Evolutionary conservation across 2,113 vertebrate genomes (phyloP).

Genomic region (Rhagologus leucostigma): DNA sequence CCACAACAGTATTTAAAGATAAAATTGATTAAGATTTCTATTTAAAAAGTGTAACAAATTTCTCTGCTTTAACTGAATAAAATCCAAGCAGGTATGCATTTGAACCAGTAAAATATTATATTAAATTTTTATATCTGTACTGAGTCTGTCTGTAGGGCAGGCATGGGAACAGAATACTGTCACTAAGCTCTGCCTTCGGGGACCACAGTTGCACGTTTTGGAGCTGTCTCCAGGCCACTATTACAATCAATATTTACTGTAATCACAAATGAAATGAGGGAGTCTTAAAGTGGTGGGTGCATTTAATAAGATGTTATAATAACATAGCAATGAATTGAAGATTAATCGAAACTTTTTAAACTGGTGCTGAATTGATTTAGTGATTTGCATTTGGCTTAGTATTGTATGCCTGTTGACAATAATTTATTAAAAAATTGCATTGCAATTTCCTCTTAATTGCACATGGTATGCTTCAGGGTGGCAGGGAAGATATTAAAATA

Average conservation of each 20-base stretch:
- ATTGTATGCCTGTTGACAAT: neutral
- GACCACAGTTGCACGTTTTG: neutral
- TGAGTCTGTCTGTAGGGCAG: neutral
- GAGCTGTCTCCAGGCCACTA: neutral
- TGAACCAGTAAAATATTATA: neutral
- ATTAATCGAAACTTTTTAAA: conserved; percentile 59
- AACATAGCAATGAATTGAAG: neutral
- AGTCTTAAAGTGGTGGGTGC: neutral
- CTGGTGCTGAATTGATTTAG: conserved; percentile 7
- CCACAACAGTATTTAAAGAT: neutral
- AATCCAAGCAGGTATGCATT: neutral
- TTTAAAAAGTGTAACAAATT: neutral
- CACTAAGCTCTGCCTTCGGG: neutral
- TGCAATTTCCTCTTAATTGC: conserved; percentile 57
- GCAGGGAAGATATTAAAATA: conserved; percentile 54
- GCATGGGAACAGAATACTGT: neutral
- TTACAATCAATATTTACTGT: neutral
- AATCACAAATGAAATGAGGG: conserved; percentile 9
- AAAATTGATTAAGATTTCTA: neutral
- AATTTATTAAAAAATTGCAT: neutral
- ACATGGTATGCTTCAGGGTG: conserved; percentile 12
- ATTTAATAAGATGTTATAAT: conserved; percentile 17
- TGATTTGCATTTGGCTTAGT: conserved; percentile 28
- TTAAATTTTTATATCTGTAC: neutral
- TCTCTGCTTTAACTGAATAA: neutral